Base-by-base conservation (phyloP, 2,888 invertebrate genomes). In the Calameuta pallipes region DNA sequence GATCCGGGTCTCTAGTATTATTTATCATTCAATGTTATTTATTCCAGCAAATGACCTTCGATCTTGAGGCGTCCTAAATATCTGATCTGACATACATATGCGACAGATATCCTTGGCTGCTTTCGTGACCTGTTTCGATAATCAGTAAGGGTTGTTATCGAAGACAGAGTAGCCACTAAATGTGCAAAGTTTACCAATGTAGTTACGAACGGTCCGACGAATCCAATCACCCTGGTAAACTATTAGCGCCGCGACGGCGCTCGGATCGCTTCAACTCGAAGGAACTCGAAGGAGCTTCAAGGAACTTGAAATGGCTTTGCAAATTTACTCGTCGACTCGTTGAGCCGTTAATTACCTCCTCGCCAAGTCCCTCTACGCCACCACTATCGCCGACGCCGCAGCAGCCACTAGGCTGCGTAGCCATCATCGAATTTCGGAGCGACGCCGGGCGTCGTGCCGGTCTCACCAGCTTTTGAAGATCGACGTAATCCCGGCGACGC, bases 251-350 rank as follows among this genome's bases (percentile, higher is more conserved):
- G 37, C 33, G 78, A 80, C 80, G 82, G 82, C 70, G 82, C 80
- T 77, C 79, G 82, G 81, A 82, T 82, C 80, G 82, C 75, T 35
- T 30, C 78, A 80, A 82, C 80, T 85, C 81, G 82, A 86, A 87
- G 87, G 87, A 88, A 87, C 81, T 84, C 81, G 82, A 81, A 85
- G 84, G 78, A 85, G 83, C 84, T 84, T 81, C 82, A 83, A 87
- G 85, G 84, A 77, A 88, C 89, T 90, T 89, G 88, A 90, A 91
- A 90, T 90, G 88, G 90, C 89, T 90, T 88, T 87, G 89, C 88
- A 91, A 91, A 91, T 91, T 90, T 91, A 83, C 89, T 85, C 87
- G 83, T 83, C 83, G 85, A 85, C 80, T 86, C 87, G 86, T 84
- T 84, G 82, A 82, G 79, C 80, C 85, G 84, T 86, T 90, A 90